Conservation (phyloP, 2,888 invertebrate genomes). For the Vesta saturnalis region DNA sequence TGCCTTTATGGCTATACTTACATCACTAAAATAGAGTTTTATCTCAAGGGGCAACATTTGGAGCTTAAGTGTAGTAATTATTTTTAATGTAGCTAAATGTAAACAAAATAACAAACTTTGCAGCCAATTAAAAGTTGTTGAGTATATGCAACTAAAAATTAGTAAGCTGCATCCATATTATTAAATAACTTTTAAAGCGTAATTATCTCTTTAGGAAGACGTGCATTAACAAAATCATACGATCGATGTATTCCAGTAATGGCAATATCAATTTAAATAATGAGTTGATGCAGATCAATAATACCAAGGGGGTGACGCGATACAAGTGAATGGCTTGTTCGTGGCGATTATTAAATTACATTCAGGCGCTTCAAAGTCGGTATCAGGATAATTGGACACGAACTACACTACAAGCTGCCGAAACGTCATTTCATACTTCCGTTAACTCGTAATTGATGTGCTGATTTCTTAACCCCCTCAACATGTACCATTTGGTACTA, state of each 20-base stretch:
- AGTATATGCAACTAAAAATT: slow-evolving; percentile 33
- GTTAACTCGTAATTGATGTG: slow-evolving; percentile 31
- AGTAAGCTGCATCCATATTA: neutral
- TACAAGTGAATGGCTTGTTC: slow-evolving; percentile 41
- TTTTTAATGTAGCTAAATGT: slow-evolving; percentile 35
- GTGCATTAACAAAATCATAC: slow-evolving; percentile 6
- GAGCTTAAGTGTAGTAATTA: slow-evolving; percentile 34
- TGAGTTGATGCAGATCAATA: slow-evolving; percentile 46
- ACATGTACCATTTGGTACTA: slow-evolving; percentile 30
- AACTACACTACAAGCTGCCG: slow-evolving; percentile 40
- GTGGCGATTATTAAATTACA: slow-evolving; percentile 42
- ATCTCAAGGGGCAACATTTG: slow-evolving; percentile 26
- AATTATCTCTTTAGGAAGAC: no score
- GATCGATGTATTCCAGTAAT: slow-evolving; percentile 40
- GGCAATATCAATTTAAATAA: slow-evolving; percentile 49
- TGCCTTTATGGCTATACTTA: slow-evolving; percentile 29
- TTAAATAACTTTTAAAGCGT: no score
- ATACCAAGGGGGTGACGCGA: slow-evolving; percentile 34
- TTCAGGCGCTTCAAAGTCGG: slow-evolving; percentile 41
- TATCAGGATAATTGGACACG: slow-evolving; percentile 41
- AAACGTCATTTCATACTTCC: slow-evolving; percentile 37
- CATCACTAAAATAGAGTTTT: slow-evolving; percentile 15
- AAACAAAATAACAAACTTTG: slow-evolving; percentile 30
- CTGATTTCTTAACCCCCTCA: slow-evolving; percentile 27
- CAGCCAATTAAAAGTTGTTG: slow-evolving; percentile 47